Evolutionary conservation across 2,888 invertebrate genomes (phyloP).

Genomic region (Ashinkailepas kermadecensis): DNA sequence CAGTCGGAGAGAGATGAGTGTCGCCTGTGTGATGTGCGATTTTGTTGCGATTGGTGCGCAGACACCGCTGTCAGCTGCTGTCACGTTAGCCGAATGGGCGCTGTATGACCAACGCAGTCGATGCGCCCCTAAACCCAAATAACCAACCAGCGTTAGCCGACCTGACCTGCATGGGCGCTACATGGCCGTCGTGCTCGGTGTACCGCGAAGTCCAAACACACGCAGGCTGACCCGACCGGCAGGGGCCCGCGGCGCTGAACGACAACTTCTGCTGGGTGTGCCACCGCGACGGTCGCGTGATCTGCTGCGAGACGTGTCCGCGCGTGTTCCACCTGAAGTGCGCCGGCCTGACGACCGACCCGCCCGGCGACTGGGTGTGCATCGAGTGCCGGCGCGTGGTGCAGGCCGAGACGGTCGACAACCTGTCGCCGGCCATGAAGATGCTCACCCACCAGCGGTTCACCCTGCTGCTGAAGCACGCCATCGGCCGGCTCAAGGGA

Average conservation of each 20-base stretch:
- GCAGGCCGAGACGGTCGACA: constrained; percentile 59
- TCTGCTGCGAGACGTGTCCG: constrained; percentile 72
- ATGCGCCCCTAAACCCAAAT: too few species aligned
- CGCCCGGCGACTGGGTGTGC: constrained; percentile 65
- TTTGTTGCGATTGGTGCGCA: too few species aligned
- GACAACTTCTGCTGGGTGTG: constrained; percentile 90
- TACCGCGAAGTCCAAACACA: too few species aligned
- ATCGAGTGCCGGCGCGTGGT: constrained; percentile 72
- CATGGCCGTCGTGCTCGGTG: too few species aligned
- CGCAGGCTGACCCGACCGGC: too few species aligned
- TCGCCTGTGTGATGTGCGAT: too few species aligned
- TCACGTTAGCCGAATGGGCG: too few species aligned
- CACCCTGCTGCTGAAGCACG: constrained; percentile 67
- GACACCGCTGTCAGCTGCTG: too few species aligned
- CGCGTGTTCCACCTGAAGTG: constrained; percentile 77
- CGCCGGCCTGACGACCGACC: constrained; percentile 39
- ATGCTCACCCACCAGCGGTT: constrained; percentile 64
- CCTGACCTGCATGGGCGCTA: neutral
- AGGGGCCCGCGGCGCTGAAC: constrained; percentile 34
- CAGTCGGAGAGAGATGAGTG: too few species aligned
- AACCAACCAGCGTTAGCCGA: neutral
- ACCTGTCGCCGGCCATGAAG: constrained; percentile 58
- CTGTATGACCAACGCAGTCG: too few species aligned
- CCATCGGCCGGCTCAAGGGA: constrained; percentile 69
- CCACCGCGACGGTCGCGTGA: constrained; percentile 56